Conservation (phyloP, 1,140 invertebrate species). For the Lordiphosa clarofinis region DNA sequence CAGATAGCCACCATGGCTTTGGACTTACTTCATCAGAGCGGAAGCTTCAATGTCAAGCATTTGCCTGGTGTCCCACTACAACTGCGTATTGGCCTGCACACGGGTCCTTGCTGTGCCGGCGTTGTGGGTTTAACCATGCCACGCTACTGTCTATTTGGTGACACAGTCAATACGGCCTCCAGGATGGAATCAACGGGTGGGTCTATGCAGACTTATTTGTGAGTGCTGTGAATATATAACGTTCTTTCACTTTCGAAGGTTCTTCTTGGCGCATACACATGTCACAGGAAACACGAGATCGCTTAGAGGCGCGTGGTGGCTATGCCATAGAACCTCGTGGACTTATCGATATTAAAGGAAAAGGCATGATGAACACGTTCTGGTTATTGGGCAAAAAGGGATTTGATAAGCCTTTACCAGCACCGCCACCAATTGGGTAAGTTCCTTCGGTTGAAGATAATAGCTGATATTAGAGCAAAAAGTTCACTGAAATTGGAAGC, state of each 20-base stretch:
- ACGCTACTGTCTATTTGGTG: conserved; percentile 95
- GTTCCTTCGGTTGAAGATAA: conserved; percentile 39
- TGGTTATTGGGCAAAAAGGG: conserved; percentile 94
- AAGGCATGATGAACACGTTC: conserved; percentile 93
- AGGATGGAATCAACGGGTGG: conserved; percentile 93
- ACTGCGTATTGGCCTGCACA: conserved; percentile 90
- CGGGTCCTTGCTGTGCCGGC: conserved; percentile 90
- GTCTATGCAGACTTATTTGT: conserved; percentile 64
- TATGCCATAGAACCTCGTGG: conserved; percentile 90
- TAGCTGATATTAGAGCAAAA: neutral
- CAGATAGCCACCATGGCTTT: conserved; percentile 93
- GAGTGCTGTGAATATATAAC: neutral
- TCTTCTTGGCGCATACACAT: conserved; percentile 91
- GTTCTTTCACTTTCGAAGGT: conserved; percentile 79
- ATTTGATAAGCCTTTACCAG: conserved; percentile 91
- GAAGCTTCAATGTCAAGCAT: conserved; percentile 91
- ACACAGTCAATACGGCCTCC: conserved; percentile 94
- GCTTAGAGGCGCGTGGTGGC: conserved; percentile 87
- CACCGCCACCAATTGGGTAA: conserved; percentile 89
- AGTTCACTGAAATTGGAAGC: neutral
- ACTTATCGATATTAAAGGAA: conserved; percentile 92
- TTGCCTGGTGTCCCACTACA: conserved; percentile 88
- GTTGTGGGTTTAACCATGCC: conserved; percentile 94
- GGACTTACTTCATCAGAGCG: conserved; percentile 91
- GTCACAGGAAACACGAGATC: conserved; percentile 88